Evolutionary conservation across 2,113 vertebrate species (phyloP), one percentile per base, ranked within the genome.

Genomic region (Seriola aureovittata): DNA sequence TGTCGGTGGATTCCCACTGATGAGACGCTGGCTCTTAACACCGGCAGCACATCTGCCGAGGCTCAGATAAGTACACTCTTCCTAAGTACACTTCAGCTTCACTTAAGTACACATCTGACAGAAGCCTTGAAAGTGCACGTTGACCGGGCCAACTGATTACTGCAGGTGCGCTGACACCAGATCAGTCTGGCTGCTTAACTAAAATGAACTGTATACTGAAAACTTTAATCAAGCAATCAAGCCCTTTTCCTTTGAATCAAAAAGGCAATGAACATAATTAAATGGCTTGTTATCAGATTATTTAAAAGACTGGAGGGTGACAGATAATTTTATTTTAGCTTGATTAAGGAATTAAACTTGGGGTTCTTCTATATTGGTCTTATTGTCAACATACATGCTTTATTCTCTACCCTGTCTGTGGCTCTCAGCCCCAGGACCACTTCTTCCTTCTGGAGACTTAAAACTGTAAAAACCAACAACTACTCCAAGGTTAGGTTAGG

Each of bases 41-140:
- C 23, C 25, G 19, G 55, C 71, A 48, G 55, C 70, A 59, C 69
- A 52, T 70, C 67, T 54, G 48, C 48, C 34, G 3, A 55, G 67
- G 67, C 48, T 23, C 36, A 57, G 69, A 80, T 90, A 75, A 89
- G 70, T 55, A 82, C 83, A n/a, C 70, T 82, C 50, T 50, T 46
- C 64, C 16, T 72, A 69, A 89, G 82, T 16, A 88, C 78, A 65
- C 70, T 86, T 70, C 44, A 81, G 68, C 66, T 81, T 70, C 44
- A 52, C 62, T 76, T 78, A 80, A 86, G 78, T 21, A 58, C 59
- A 55, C 55, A 48, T 88, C 74, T 78, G 79, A 84, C 73, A 73
- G 69, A 75, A 78, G 68, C 62, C 52, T 78, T 63, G 17, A 66
- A 75, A 75, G 81, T 44, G 46, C 48, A 71, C 73, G 71, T 63